phyloP scores from a whole-genome alignment of 2,113 vertebrate genomes.

The Gymnogyps californianus region DNA sequence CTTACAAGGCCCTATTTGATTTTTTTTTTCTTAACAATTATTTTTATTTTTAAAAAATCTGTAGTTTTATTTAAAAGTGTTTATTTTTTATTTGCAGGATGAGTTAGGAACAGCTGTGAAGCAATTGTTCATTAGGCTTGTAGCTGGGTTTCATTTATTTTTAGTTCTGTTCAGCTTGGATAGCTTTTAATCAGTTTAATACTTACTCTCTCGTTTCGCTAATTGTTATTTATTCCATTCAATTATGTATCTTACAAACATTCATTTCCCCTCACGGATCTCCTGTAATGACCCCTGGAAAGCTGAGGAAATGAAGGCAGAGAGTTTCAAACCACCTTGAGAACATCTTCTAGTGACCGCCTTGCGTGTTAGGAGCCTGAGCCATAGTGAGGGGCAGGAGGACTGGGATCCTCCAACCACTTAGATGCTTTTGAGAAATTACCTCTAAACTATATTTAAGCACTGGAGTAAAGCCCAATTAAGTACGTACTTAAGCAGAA shows the following conservation, averaged over 20 bases:
- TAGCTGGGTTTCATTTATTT: not conserved
- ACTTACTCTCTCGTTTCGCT: not conserved
- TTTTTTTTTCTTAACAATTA: not conserved
- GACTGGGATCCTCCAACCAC: not conserved
- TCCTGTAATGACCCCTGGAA: not conserved
- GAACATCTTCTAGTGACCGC: not conserved
- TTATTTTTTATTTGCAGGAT: not conserved
- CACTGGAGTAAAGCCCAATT: not conserved
- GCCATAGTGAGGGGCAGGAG: fast-evolving
- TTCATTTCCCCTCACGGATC: not conserved
- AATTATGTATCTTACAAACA: not conserved
- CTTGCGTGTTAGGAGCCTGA: not conserved
- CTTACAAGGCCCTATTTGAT: not conserved
- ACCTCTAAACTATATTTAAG: not conserved
- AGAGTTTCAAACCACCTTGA: not conserved
- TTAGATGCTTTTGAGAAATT: not conserved
- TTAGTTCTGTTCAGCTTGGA: not conserved
- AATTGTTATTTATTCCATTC: not conserved
- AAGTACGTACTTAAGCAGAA: not conserved
- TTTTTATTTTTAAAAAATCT: not conserved
- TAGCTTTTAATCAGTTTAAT: slow-evolving; percentile 1
- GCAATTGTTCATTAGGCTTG: not conserved
- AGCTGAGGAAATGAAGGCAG: not conserved
- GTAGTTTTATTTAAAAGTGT: not conserved
- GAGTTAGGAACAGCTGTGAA: not conserved